Base-by-base conservation (phyloP, 2,113 vertebrate species). In the Engystomops pustulosus region DNA sequence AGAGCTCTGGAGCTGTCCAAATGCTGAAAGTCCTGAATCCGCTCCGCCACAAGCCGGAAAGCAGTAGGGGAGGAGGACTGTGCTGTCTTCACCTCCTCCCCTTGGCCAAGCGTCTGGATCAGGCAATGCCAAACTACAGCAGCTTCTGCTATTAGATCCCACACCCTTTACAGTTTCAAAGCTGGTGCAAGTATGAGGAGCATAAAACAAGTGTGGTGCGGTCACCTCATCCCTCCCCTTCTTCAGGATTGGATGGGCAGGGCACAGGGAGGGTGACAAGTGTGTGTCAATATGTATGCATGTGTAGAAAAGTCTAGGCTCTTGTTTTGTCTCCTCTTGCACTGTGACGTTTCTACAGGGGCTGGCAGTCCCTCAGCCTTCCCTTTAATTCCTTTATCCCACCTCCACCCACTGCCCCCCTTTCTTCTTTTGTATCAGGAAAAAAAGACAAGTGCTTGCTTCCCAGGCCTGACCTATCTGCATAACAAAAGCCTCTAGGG, bases 401-500 rank as follows among this genome's bases (percentile, higher is more conserved):
- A 67, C 15, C 44, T 32, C 67, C 27, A 12, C 23, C 17, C 15
- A 14, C 15, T 7, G 6, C 25, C 44, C 14, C 2, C 55, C 70
- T 32, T 20, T 9, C 41, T 47, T 14, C 70, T 47, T 78, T 78
- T 78, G 51, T 78, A 82, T 76, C 85, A 76, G 86, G n/a, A 88
- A 93, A 86, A 88, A 90, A 92, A 58, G 86, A 60, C 91, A 44
- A 85, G 79, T 81, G 47, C 80, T 81, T 60, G 85, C 85, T 83
- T 65, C 81, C 77, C 85, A 67, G 36, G 68, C 75, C 44, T 69
- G 83, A 53, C 60, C 87, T 90, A 95, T 96, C 93, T 93, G 91
- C 94, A 95, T 95, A 93, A 96, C 93, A 95, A 96, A 95, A 91
- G 93, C 87, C 88, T 85, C 89, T 89, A 80, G 89, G 89, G 72